Percentiles rank a stretch among this genome's conserved stretches.
These are phyloP conservation scores for Drusus annulatus DNA, from an alignment of 1,140 invertebrate genomes.

Conservation along the genomic window DNA sequence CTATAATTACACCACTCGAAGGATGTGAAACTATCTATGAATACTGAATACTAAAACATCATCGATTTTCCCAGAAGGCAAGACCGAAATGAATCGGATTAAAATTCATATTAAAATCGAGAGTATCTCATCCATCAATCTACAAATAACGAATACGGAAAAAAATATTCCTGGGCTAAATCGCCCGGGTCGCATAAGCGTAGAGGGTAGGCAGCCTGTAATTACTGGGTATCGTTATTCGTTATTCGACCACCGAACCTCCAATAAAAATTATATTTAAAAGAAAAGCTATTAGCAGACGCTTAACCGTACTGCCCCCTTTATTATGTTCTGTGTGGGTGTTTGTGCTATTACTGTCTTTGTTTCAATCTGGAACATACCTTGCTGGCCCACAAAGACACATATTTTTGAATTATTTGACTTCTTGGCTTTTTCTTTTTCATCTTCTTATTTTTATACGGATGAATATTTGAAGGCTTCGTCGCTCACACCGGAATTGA, in stretches of 20 bases:
- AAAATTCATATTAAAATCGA: conserved; percentile 51
- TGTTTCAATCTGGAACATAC: too few species aligned
- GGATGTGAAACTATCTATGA: conserved; percentile 11
- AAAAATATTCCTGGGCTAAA: conserved; percentile 56
- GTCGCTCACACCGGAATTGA: too few species aligned
- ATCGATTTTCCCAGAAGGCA: conserved; percentile 39
- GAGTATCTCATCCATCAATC: conserved; percentile 59
- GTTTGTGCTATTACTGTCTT: too few species aligned
- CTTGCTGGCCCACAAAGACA: too few species aligned
- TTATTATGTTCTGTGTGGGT: background rate
- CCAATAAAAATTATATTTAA: conserved; percentile 60
- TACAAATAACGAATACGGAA: conserved; percentile 60
- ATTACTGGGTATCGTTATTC: conserved; percentile 52
- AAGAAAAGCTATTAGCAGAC: conserved; percentile 59
- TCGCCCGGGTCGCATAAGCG: too few species aligned
- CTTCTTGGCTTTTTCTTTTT: too few species aligned
- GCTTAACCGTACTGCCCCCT: conserved; percentile 3
- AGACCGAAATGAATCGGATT: conserved; percentile 44
- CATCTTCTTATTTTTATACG: too few species aligned
- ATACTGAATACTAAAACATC: conserved; percentile 29
- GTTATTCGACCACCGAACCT: conserved; percentile 45
- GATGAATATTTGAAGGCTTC: too few species aligned
- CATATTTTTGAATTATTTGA: too few species aligned
- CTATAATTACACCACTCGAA: conserved; percentile 4
- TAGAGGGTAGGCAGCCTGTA: conserved; percentile 50